Conservation (phyloP, 2,888 invertebrate genomes). For the Spilosoma lubricipeda region DNA sequence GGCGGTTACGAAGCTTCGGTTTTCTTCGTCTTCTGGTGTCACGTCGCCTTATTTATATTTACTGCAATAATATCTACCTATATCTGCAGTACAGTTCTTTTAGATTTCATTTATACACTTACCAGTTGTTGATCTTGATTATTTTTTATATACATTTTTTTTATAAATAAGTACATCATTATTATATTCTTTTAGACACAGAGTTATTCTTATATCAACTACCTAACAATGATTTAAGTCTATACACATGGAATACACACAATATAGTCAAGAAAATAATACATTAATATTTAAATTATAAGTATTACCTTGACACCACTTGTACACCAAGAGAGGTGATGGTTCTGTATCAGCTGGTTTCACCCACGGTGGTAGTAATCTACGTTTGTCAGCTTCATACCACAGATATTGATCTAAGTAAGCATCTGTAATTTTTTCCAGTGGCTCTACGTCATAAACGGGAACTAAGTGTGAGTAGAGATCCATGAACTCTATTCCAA, state of each 20-base stretch:
- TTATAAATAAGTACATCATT: not conserved
- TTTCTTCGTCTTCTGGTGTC: slow-evolving; percentile 29
- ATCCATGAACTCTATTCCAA: slow-evolving; percentile 99
- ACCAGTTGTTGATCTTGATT: not conserved
- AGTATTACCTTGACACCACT: slow-evolving; percentile 97
- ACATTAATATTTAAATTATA: not conserved
- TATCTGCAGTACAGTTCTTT: not conserved
- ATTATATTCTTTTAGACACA: not conserved
- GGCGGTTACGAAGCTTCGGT: slow-evolving; percentile 62
- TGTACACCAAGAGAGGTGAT: slow-evolving; percentile 96
- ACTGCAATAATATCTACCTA: not conserved
- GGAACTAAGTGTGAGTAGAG: slow-evolving; percentile 99
- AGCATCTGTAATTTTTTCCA: slow-evolving; percentile 99
- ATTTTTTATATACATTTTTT: too few species aligned
- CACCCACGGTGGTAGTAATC: slow-evolving; percentile 99
- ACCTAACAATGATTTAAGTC: not conserved
- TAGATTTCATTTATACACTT: too few species aligned
- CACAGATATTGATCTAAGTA: slow-evolving; percentile 99
- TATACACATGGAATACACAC: not conserved
- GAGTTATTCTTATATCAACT: not conserved
- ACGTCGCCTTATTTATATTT: not conserved
- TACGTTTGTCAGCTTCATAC: slow-evolving; percentile 99
- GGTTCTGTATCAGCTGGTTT: slow-evolving; percentile 99
- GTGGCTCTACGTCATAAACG: slow-evolving; percentile 99
- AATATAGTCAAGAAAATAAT: not conserved